phyloP scores from a whole-genome alignment of 2,113 vertebrate species.

The Seriola aureovittata region DNA sequence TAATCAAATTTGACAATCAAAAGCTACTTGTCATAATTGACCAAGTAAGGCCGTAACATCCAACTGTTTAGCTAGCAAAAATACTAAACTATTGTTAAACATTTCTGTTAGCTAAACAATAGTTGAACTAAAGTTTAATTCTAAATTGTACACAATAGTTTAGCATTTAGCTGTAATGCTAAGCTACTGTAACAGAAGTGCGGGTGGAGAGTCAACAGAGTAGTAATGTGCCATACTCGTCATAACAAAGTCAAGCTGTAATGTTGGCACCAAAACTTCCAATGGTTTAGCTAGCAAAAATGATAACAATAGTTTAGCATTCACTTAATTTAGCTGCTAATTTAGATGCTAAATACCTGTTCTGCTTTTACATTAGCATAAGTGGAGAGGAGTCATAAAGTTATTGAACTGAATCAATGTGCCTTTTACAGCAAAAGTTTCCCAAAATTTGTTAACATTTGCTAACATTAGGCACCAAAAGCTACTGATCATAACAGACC shows the following conservation, averaged over 20 bases:
- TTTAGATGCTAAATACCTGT: neutral
- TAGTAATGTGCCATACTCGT: too few relatives aligned
- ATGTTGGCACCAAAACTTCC: too few relatives aligned
- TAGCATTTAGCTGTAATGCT: conserved; percentile 11
- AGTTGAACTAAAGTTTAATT: too few relatives aligned
- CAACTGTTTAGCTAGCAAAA: neutral
- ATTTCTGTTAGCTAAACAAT: neutral
- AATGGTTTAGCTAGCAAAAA: neutral
- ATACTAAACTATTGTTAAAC: neutral
- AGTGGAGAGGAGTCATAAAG: too few relatives aligned
- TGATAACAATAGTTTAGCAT: neutral
- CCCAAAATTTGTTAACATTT: too few relatives aligned
- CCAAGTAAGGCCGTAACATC: neutral
- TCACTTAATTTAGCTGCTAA: neutral
- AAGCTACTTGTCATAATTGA: neutral
- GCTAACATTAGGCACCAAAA: neutral
- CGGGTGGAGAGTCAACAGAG: too few relatives aligned
- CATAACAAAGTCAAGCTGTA: too few relatives aligned
- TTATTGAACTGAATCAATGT: too few relatives aligned
- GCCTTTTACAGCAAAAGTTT: too few relatives aligned
- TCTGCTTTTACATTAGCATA: neutral
- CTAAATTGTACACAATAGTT: neutral
- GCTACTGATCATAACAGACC: neutral
- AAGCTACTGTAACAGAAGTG: neutral
- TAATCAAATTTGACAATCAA: neutral